A percentile compares a stretch with the other conserved stretches of the same genome.
phyloP scores from a whole-genome alignment of 2,113 vertebrate genomes.

The Gymnobelideus leadbeateri region DNA sequence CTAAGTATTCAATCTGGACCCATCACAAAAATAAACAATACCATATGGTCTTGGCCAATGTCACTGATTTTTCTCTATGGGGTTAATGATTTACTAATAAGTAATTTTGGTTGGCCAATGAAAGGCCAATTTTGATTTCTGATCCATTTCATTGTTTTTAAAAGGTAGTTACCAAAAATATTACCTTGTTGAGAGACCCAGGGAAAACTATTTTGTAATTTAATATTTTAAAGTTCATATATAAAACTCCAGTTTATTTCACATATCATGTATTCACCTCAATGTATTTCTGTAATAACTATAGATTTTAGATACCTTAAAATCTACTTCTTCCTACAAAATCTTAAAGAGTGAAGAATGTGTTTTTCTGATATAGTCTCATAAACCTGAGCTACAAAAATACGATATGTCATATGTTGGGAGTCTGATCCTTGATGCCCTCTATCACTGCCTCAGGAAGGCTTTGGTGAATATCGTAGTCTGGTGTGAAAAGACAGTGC shows the following conservation, averaged over 20 bases:
- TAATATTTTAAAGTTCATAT: not conserved
- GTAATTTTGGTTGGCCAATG: accelerated
- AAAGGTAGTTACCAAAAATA: not conserved
- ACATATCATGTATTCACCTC: not conserved
- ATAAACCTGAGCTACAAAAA: accelerated
- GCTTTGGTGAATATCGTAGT: not conserved
- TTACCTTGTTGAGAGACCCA: accelerated
- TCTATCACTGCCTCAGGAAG: not conserved
- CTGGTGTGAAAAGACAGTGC: not conserved
- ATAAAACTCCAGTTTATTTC: not conserved
- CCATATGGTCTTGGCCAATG: too few relatives aligned
- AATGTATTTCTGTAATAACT: too few relatives aligned
- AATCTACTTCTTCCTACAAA: not conserved
- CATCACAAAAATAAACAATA: too few relatives aligned
- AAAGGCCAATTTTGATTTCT: not conserved
- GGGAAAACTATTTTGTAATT: accelerated
- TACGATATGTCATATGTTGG: accelerated
- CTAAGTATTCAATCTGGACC: too few relatives aligned
- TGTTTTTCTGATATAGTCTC: accelerated
- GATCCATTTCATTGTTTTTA: accelerated
- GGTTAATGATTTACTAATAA: not conserved
- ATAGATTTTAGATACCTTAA: not conserved
- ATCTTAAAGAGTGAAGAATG: accelerated
- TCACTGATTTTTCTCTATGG: not conserved
- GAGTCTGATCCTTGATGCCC: accelerated